Conservation (phyloP, 1,140 invertebrate genomes). For the Rhopalosiphum maidis region DNA sequence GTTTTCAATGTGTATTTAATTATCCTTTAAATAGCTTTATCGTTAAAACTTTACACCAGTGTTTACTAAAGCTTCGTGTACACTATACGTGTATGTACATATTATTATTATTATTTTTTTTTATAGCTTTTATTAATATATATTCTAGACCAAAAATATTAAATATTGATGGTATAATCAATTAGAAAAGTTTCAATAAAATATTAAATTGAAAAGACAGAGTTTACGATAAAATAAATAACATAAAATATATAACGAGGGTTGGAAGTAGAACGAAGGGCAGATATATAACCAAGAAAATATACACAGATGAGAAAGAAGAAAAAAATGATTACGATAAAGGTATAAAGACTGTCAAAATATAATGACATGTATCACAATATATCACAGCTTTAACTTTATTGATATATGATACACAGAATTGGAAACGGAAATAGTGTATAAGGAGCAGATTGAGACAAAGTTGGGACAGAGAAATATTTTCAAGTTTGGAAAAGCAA, state of each 20-base stretch:
- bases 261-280: background rate
- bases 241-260: background rate
- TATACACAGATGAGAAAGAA: background rate
- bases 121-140: background rate
- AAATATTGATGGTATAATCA: background rate
- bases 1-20: background rate
- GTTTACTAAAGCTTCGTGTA: background rate
- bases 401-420: conserved; percentile 4
- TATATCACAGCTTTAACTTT: background rate
- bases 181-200: background rate
- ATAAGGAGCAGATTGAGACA: background rate
- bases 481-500: background rate
- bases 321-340: background rate
- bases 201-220: background rate
- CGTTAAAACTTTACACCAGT: background rate
- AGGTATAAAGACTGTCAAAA: background rate
- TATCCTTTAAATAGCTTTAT: background rate
- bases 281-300: background rate
- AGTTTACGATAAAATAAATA: background rate
- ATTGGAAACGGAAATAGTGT: background rate
- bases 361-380: background rate
- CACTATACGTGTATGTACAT: background rate
- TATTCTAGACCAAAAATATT: background rate
- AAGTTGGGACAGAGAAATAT: background rate
- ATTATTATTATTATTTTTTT: background rate